These are phyloP conservation scores for Empis livida DNA, from an alignment of 2,888 invertebrate genomes.

Conservation along the genomic window DNA sequence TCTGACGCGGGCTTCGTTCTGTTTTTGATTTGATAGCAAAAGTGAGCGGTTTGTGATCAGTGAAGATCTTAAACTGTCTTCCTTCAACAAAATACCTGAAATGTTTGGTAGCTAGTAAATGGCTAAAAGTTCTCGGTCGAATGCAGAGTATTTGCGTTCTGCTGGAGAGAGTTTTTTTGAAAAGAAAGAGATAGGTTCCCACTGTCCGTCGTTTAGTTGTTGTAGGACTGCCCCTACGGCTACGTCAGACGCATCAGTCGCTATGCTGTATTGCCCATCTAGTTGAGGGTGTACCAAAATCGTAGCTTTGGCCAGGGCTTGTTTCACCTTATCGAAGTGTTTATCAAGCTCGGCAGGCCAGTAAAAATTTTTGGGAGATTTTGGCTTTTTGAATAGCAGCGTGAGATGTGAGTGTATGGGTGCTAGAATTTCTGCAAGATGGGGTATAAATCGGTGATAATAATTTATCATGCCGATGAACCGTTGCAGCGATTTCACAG, in stretches of 20 bases:
- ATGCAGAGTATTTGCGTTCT: too few species aligned
- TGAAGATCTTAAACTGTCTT: too few species aligned
- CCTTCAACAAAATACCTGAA: too few species aligned
- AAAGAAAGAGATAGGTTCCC: slow-evolving; percentile 27
- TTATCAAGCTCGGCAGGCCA: background rate
- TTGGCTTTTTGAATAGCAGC: background rate
- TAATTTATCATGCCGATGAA: too few species aligned
- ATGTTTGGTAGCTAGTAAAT: too few species aligned
- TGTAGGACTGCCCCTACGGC: slow-evolving; percentile 28
- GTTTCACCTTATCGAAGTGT: background rate
- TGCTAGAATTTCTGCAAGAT: background rate
- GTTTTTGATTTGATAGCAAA: too few species aligned
- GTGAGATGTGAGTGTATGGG: background rate
- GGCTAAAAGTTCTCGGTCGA: too few species aligned
- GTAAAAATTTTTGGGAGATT: background rate
- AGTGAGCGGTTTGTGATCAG: too few species aligned
- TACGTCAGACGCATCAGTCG: slow-evolving; percentile 20
- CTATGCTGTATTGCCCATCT: slow-evolving; percentile 14
- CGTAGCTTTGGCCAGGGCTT: slow-evolving; percentile 10
- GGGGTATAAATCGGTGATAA: too few species aligned
- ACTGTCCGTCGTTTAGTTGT: slow-evolving; percentile 15
- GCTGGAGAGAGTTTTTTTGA: slow-evolving; percentile 21
- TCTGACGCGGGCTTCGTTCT: too few species aligned
- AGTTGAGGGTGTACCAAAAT: slow-evolving; percentile 18
- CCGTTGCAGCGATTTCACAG: too few species aligned